phyloP scores from a whole-genome alignment of 2,888 invertebrate species.

The Nemurella pictetii region DNA sequence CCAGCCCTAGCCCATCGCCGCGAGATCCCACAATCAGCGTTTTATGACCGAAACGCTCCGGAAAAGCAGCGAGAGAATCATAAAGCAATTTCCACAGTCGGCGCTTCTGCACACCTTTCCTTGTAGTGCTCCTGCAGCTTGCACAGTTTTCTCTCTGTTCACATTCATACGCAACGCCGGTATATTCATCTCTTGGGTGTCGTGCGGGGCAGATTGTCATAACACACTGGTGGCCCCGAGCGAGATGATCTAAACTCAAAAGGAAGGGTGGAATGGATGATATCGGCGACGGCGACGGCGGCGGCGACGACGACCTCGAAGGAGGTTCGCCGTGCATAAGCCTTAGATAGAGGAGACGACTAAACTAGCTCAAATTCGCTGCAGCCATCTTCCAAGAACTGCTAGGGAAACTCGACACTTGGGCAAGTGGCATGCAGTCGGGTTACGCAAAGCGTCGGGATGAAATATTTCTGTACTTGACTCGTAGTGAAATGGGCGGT shows the following conservation, averaged over 20 bases:
- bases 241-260: not conserved
- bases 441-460: not conserved
- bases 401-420: not conserved
- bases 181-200: conserved; percentile 32
- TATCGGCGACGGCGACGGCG: not conserved
- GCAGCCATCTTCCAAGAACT: too few relatives aligned
- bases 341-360: not conserved
- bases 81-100: conserved; percentile 32
- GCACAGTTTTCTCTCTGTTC: conserved; percentile 16
- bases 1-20: not conserved
- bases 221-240: conserved; percentile 25
- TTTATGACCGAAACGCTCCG: conserved; percentile 25
- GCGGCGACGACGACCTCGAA: not conserved
- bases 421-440: not conserved
- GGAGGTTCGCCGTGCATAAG: not conserved
- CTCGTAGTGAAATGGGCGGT: not conserved
- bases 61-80: conserved; percentile 27
- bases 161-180: conserved; percentile 16
- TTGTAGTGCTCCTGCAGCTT: not conserved
- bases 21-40: conserved; percentile 29
- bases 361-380: not conserved
- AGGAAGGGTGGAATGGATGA: not conserved
- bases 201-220: conserved; percentile 29
- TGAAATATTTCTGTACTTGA: not conserved
- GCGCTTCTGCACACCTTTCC: conserved; percentile 23